Conservation (phyloP, 2,797 vertebrate species). For the Bovichtus diacanthus region DNA sequence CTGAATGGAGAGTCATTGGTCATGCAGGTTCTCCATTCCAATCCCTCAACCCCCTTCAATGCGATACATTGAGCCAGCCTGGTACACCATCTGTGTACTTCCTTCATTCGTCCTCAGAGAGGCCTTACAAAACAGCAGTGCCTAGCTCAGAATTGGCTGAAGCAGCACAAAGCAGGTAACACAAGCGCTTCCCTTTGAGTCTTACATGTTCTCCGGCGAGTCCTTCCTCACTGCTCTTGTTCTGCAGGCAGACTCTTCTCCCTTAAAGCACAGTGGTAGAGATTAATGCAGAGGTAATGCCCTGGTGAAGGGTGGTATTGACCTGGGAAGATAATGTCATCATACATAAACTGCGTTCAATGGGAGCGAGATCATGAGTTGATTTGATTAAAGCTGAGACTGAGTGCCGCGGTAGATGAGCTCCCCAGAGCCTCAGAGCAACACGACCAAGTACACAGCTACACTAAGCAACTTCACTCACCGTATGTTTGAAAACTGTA, state of each 20-base stretch:
- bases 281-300: constrained; percentile 53
- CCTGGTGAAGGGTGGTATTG: constrained; percentile 50
- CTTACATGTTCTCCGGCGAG: constrained; percentile 1
- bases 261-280: constrained; percentile 22
- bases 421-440: constrained; percentile 15
- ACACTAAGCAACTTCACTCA: constrained; percentile 14
- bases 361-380: constrained; percentile 56
- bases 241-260: constrained; percentile 13
- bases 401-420: constrained; percentile 30
- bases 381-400: constrained; percentile 62
- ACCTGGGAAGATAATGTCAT: constrained; percentile 67
- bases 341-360: constrained; percentile 49
- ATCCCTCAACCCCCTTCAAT: constrained; percentile 15
- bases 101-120: constrained; percentile 46
- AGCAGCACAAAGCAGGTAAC: constrained; percentile 27
- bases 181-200: constrained; percentile 19
- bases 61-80: constrained; percentile 16
- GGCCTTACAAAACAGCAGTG: constrained; percentile 23
- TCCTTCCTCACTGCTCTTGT: constrained; percentile 16
- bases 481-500: not conserved
- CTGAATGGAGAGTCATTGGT: constrained; percentile 29
- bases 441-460: not conserved
- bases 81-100: constrained; percentile 54
- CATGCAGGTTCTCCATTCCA: constrained; percentile 40
- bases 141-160: not conserved